Conservation (phyloP, 92 coral and sea anemone species). For the Heteractis magnifica region DNA sequence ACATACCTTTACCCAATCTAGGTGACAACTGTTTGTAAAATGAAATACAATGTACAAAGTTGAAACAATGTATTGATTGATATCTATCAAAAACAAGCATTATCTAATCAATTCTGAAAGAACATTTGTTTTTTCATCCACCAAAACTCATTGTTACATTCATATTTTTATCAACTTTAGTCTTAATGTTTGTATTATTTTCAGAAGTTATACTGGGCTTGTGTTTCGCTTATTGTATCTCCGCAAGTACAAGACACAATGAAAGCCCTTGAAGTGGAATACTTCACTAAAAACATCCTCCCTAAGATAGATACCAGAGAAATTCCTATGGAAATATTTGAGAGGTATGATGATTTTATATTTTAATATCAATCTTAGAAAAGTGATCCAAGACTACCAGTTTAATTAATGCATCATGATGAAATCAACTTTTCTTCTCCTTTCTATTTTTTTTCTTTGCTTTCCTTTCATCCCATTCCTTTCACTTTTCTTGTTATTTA, state of each 20-base stretch:
- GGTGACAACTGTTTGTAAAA: no score
- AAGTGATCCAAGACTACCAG: not conserved
- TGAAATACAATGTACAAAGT: no score
- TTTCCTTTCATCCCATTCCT: no score
- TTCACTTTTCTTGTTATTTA: no score
- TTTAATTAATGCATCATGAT: not conserved
- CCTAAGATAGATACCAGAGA: conserved; percentile 50
- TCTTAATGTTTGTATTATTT: not conserved
- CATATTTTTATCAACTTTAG: not conserved
- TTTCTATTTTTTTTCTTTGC: no score
- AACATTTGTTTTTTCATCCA: no score
- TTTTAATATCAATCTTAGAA: no score
- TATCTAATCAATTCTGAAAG: no score
- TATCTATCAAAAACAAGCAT: no score
- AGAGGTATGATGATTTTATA: conserved; percentile 18
- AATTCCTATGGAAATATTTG: conserved; percentile 41
- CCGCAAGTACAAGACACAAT: conserved; percentile 35
- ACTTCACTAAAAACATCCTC: conserved; percentile 39
- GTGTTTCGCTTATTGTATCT: conserved; percentile 39
- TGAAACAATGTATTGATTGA: no score
- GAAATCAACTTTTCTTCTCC: not conserved
- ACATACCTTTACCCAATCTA: no score
- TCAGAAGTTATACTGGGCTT: conserved; percentile 59
- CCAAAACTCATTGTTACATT: no score
- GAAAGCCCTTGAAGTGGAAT: conserved; percentile 25